Evolutionary conservation across 2,888 invertebrate species (phyloP), one percentile per base, ranked within the genome.

Genomic region (Drosophila antonietae): DNA sequence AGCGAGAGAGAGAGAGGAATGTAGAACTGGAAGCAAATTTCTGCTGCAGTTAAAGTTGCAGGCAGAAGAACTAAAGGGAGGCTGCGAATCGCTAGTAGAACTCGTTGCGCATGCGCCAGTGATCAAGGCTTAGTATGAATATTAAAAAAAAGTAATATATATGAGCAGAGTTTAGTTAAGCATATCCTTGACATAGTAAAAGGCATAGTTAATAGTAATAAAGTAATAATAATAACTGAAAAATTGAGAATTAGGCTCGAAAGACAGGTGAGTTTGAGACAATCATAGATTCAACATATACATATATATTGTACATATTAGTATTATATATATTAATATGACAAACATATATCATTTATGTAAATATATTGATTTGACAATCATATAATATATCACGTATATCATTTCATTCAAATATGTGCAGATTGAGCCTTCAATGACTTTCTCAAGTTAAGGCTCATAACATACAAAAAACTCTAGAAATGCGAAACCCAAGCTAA

Each of bases 11-110:
- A 37, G 37, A 14, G 37, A 37, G 18, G 20, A 20, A 20, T 37
- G 51, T 65, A 66, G 73, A 59, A 73, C 72, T 73, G 37, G 15
- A 43, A 41, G 41, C 18, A 37, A 35, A 28, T 35, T 52, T 62
- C 37, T 53, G 46, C 3, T 23, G 46, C 44, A 33, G 20, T 12
- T 2, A 4, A 52, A 35, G 23, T 12, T 8, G 18, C 37, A n/a
- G 23, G 1, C 23, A 31, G 7, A 14, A 15, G 18, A 15, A 35
- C 43, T 37, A 31, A 56, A 55, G 28, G 39, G 28, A 39, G 12
- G 6, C 55, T 28, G 39, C 14, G 6, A 20, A 44, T 20, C 12
- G 7, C 20, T 44, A 4, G n/a, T 12, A 18, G 28, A 41, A 12
- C n/a, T 41, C 2, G 18, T 41, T 18, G 53, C 39, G 6, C 23